Conservation (phyloP, 2,113 vertebrate species). For the Trichechus manatus region DNA sequence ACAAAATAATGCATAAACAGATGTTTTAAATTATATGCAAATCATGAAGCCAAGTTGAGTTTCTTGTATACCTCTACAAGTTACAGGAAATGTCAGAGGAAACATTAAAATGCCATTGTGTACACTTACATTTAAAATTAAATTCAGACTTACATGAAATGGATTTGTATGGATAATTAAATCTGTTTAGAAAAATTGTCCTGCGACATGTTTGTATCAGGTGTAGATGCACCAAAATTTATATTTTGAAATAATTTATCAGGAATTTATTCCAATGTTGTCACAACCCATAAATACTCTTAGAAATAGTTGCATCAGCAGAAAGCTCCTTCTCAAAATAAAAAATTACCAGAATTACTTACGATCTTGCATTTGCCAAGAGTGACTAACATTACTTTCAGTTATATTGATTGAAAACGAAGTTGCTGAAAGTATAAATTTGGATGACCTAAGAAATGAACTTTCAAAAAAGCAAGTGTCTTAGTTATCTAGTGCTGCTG, state of each 20-base stretch:
- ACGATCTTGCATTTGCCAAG: constrained; percentile 18
- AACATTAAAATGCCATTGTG: not conserved
- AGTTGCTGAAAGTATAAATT: constrained; percentile 36
- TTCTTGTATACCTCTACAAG: constrained; percentile 12
- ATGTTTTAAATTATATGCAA: constrained; percentile 32
- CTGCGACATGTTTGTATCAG: not conserved
- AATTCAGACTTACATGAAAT: constrained; percentile 20
- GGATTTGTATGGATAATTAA: constrained; percentile 43
- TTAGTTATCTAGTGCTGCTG: too few relatives aligned
- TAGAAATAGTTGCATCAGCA: not conserved
- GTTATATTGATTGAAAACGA: constrained; percentile 43
- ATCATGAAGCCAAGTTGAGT: constrained; percentile 6
- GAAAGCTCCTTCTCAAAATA: not conserved
- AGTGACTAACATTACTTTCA: constrained; percentile 27
- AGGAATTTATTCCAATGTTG: not conserved
- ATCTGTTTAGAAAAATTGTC: constrained; percentile 23
- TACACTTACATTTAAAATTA: constrained; percentile 31
- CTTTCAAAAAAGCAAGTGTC: not conserved
- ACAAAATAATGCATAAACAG: not conserved
- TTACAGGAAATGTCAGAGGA: not conserved
- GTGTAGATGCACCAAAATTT: constrained; percentile 12
- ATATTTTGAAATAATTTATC: constrained; percentile 40
- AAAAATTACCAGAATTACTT: constrained; percentile 37
- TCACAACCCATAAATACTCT: constrained; percentile 8
- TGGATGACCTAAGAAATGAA: constrained; percentile 32